These are phyloP conservation scores for Sarotherodon lohbergeri DNA, from an alignment of 2,113 vertebrate species.

Conservation along the genomic window DNA sequence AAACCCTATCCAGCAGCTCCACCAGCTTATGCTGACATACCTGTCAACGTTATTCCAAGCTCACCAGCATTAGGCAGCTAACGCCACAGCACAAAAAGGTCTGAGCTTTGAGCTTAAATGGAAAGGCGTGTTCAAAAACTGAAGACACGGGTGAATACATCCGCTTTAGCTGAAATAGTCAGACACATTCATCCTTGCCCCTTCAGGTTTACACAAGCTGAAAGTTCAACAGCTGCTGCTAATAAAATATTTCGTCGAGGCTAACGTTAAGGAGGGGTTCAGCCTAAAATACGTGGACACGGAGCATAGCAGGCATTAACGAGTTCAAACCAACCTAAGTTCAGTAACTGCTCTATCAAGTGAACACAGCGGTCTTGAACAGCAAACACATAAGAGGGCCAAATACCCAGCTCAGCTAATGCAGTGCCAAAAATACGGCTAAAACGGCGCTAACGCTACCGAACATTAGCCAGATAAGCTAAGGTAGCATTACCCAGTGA, in stretches of 20 bases:
- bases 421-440: neutral
- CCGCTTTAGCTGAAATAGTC: neutral
- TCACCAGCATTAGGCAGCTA: neutral
- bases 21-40: neutral
- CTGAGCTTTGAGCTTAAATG: neutral
- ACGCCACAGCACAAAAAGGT: neutral
- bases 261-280: slow-evolving; percentile 33
- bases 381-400: neutral
- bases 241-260: neutral
- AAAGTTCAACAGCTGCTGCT: neutral
- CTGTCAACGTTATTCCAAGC: neutral
- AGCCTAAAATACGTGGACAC: neutral
- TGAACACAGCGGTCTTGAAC: neutral
- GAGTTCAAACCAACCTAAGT: neutral
- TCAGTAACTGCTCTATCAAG: neutral
- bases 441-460: slow-evolving; percentile 5
- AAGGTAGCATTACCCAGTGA: slow-evolving; percentile 13
- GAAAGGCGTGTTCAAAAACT: neutral
- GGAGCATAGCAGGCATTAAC: neutral
- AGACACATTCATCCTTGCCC: neutral
- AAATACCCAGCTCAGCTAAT: neutral
- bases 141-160: neutral
- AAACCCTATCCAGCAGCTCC: neutral
- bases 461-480: slow-evolving; percentile 20
- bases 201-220: neutral